Percentiles rank a stretch among this genome's conserved stretches.
Evolutionary conservation across 2,113 vertebrate species (phyloP).

Genomic region (Chrysemys picta): DNA sequence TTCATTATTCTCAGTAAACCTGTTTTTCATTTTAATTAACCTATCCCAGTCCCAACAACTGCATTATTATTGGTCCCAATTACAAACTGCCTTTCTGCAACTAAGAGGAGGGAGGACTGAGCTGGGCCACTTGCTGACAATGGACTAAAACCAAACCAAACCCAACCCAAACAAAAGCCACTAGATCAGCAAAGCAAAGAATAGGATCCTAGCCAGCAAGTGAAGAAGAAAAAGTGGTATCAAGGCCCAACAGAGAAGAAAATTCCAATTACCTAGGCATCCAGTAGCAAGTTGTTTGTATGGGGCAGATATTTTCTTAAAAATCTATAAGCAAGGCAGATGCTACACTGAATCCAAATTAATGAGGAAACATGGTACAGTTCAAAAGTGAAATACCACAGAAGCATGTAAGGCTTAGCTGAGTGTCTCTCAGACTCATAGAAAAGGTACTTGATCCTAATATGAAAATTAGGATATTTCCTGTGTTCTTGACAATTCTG

Average conservation of each 20-base stretch:
- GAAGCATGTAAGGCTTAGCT: background rate
- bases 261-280: constrained; percentile 63
- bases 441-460: background rate
- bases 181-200: constrained; percentile 52
- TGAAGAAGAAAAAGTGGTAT: background rate
- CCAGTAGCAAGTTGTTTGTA: constrained; percentile 25
- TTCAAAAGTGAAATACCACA: background rate
- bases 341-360: background rate
- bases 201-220: constrained; percentile 10
- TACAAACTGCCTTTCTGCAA: background rate
- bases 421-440: background rate
- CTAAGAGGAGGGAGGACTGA: background rate
- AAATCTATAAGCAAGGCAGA: constrained; percentile 35
- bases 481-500: background rate
- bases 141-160: constrained; percentile 27
- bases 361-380: background rate
- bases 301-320: constrained; percentile 48
- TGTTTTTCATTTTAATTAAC: constrained; percentile 52
- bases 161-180: constrained; percentile 16
- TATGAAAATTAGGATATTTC: background rate
- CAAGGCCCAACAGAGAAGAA: constrained; percentile 45
- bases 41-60: background rate
- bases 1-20: constrained; percentile 34
- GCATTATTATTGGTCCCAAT: background rate
- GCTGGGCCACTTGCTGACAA: constrained; percentile 11